Percentiles rank a stretch among this genome's conserved stretches.
Conservation (phyloP, 2,113 vertebrate species). For the Vidua chalybeata region DNA sequence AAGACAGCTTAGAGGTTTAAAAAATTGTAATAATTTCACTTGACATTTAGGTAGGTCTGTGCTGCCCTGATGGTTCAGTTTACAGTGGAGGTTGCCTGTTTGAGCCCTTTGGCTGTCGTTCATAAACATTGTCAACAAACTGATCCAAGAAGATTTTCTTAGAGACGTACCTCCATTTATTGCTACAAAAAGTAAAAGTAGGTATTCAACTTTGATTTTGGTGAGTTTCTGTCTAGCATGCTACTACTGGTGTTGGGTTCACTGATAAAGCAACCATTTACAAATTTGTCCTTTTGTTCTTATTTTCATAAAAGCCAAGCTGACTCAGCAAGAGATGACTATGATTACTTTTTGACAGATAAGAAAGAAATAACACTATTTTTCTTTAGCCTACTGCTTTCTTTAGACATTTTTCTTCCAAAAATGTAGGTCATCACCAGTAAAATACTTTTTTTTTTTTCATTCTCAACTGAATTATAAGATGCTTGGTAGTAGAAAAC, state of each 20-base stretch:
- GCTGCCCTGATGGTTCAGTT: background rate
- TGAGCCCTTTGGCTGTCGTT: background rate
- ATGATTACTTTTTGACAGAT: background rate
- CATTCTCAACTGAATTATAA: background rate
- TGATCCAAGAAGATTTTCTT: background rate
- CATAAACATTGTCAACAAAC: background rate
- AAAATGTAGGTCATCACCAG: background rate
- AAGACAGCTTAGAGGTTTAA: background rate
- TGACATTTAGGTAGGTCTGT: background rate
- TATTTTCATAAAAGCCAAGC: background rate
- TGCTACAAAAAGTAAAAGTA: background rate
- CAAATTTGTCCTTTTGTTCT: background rate
- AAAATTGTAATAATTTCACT: background rate
- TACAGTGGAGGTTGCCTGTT: background rate
- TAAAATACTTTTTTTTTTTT: background rate
- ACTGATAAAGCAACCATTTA: background rate
- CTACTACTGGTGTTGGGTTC: background rate
- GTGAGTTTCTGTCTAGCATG: background rate
- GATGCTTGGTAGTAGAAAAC: background rate
- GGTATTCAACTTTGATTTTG: background rate
- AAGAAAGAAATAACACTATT: background rate
- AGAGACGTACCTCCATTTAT: accelerated
- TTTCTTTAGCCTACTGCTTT: background rate
- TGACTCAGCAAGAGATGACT: background rate
- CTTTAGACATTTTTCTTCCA: background rate